phyloP scores from a whole-genome alignment of 1,140 invertebrate genomes.

The Pseudomyrmex pallidus region DNA sequence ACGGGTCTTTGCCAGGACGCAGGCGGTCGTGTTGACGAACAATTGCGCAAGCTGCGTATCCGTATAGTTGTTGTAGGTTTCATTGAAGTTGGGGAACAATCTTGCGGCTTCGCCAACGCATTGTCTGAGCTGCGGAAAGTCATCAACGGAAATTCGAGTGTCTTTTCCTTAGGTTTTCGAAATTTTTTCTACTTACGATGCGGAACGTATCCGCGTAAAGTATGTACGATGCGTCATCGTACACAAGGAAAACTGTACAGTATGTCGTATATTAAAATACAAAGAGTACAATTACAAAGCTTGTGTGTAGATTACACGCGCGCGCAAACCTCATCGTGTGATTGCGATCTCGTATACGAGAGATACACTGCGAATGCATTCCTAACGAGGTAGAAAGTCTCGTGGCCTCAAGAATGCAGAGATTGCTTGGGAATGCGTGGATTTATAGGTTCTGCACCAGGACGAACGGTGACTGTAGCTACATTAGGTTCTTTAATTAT shows the following conservation, averaged over 20 bases:
- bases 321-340: background rate
- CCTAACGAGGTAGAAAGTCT: background rate
- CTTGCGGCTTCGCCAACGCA: constrained; percentile 74
- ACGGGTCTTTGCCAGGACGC: constrained; percentile 79
- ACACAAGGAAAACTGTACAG: constrained; percentile 15
- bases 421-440: constrained; percentile 46
- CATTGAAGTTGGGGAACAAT: constrained; percentile 67
- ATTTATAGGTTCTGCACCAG: constrained; percentile 68
- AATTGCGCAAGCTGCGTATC: constrained; percentile 73
- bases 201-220: background rate
- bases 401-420: background rate
- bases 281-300: constrained; percentile 2
- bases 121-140: constrained; percentile 69
- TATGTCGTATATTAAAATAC: constrained; percentile 8
- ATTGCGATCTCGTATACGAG: background rate
- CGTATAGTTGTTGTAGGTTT: constrained; percentile 33
- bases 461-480: constrained; percentile 53
- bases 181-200: background rate
- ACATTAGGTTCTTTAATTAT: constrained; percentile 55
- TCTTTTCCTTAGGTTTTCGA: background rate
- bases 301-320: background rate
- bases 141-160: background rate
- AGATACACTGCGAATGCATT: background rate
- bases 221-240: background rate
- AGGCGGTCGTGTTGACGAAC: constrained; percentile 79